A percentile compares a stretch with the other conserved stretches of the same genome.
Conservation (phyloP, 1,140 invertebrate species). For the Leptoteleia sp. region DNA sequence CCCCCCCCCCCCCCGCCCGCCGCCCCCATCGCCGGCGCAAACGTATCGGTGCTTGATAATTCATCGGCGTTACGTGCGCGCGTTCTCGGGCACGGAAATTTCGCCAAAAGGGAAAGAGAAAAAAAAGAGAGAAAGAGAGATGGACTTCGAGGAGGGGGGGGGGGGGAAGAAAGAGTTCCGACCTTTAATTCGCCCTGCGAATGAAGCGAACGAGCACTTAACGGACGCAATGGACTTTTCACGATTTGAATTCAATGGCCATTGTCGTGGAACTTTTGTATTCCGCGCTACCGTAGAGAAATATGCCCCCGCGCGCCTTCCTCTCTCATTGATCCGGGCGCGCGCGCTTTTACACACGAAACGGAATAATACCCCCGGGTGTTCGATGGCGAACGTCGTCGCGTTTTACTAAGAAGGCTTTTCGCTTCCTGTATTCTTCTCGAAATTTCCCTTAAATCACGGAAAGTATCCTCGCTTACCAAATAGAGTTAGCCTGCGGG, state of each 20-base stretch:
- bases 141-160: too few species aligned
- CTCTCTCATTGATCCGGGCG: constrained; percentile 61
- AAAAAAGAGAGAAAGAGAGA: too few species aligned
- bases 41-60: too few species aligned
- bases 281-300: constrained; percentile 49
- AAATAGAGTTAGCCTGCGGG: too few species aligned
- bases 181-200: constrained; percentile 60
- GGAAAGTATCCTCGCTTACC: too few species aligned
- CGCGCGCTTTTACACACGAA: constrained; percentile 48
- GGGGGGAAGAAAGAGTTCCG: too few species aligned
- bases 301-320: constrained; percentile 27
- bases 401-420: constrained; percentile 5
- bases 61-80: too few species aligned
- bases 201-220: constrained; percentile 48
- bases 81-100: too few species aligned
- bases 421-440: neutral
- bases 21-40: too few species aligned
- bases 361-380: constrained; percentile 42
- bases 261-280: constrained; percentile 64
- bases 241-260: constrained; percentile 69
- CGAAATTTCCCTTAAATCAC: too few species aligned
- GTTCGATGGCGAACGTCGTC: constrained; percentile 34
- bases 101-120: too few species aligned
- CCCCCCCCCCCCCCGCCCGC: too few species aligned
- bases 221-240: constrained; percentile 63